Conservation (phyloP, 2,113 vertebrate species). For the Bothrops jararaca region DNA sequence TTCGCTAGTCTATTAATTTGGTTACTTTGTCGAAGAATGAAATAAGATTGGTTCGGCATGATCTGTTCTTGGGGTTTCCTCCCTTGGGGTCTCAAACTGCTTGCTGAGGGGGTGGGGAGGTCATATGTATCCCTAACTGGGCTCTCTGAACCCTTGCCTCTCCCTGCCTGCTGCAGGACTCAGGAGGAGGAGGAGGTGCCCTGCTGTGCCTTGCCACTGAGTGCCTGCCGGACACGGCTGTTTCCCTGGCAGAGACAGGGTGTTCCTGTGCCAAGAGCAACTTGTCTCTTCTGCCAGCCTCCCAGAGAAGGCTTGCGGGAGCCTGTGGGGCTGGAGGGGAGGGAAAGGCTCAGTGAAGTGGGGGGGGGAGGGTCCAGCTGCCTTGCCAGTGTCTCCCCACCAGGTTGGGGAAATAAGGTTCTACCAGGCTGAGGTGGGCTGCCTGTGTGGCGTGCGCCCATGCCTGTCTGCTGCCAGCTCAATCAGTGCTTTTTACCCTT, state of each 20-base stretch:
- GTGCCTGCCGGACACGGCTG: neutral
- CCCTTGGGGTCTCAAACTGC: neutral
- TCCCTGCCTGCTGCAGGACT: neutral
- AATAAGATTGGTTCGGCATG: too few relatives aligned
- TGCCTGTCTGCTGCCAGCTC: neutral
- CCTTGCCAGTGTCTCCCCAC: neutral
- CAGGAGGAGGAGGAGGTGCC: conserved; percentile 4
- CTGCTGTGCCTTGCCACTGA: neutral
- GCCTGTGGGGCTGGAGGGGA: neutral
- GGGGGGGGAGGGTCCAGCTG: neutral
- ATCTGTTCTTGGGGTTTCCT: neutral
- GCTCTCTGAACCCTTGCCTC: neutral
- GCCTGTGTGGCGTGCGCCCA: neutral
- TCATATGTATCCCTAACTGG: neutral
- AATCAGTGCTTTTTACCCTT: neutral
- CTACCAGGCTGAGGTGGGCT: neutral
- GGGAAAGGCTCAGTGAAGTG: neutral
- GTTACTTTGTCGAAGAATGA: too few relatives aligned
- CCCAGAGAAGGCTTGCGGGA: neutral
- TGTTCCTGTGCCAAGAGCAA: neutral
- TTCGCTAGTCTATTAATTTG: too few relatives aligned
- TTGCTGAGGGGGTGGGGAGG: neutral
- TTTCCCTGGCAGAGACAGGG: conserved; percentile 2
- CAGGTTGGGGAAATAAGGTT: neutral
- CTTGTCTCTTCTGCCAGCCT: neutral